Conservation (phyloP, 2,888 invertebrate species). For the Margaritifera margaritifera region DNA sequence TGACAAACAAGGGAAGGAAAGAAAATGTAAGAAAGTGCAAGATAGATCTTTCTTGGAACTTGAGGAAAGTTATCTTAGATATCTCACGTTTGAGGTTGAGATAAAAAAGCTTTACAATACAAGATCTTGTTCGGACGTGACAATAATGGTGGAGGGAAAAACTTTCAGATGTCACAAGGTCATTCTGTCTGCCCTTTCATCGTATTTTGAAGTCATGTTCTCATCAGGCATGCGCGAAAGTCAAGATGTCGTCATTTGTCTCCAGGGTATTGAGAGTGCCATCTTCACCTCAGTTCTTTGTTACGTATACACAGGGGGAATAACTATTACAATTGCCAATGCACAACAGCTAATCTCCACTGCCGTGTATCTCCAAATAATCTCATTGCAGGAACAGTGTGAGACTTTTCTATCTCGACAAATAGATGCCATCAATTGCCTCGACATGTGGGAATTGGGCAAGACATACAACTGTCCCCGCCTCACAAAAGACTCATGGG, state of each 20-base stretch:
- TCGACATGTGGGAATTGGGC: slow-evolving; percentile 89
- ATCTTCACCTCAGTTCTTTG: slow-evolving; percentile 26
- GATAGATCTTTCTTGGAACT: slow-evolving; percentile 9
- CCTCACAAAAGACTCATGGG: slow-evolving; percentile 81
- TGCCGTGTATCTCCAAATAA: slow-evolving; percentile 41
- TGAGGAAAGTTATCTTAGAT: slow-evolving; percentile 29
- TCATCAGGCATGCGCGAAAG: slow-evolving; percentile 42
- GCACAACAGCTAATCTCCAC: slow-evolving; percentile 34
- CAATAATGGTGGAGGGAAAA: slow-evolving; percentile 27
- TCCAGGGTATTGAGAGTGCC: slow-evolving; percentile 32
- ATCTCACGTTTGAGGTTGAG: slow-evolving; percentile 28
- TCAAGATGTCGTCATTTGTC: slow-evolving; percentile 19
- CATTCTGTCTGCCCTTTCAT: slow-evolving; percentile 34
- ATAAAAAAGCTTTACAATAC: slow-evolving; percentile 18
- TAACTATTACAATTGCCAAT: slow-evolving; percentile 23
- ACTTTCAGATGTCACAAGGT: slow-evolving; percentile 39
- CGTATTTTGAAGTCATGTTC: slow-evolving; percentile 47
- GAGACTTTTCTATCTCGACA: slow-evolving; percentile 82
- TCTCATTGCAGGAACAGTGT: slow-evolving; percentile 78
- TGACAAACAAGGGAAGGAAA: slow-evolving; percentile 14
- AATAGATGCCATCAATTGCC: slow-evolving; percentile 84
- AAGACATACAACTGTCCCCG: slow-evolving; percentile 81
- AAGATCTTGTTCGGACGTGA: slow-evolving; percentile 24
- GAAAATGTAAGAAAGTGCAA: slow-evolving; percentile 10
- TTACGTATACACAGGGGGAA: slow-evolving; percentile 36